A percentile compares a stretch with the other conserved stretches of the same genome.
Conservation (phyloP, 2,888 invertebrate genomes). For the Caenorhabditis drosophilae region DNA sequence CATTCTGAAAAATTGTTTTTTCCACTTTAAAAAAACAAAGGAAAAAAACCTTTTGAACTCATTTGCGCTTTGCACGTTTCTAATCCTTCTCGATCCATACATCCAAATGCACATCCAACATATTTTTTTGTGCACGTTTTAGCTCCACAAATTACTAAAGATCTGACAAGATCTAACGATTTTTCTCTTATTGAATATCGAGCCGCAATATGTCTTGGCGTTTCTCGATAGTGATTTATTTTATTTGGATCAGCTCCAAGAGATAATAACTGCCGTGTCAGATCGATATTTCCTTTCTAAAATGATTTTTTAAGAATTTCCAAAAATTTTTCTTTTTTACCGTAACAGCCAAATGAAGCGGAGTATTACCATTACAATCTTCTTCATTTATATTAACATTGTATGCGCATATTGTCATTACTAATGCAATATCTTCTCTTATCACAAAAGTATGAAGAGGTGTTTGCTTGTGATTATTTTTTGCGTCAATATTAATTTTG, state of each 20-base stretch:
- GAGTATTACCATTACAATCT: slow-evolving; percentile 69
- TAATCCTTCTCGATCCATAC: slow-evolving; percentile 47
- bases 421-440: slow-evolving; percentile 53
- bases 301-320: neutral
- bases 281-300: slow-evolving; percentile 58
- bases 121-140: slow-evolving; percentile 52
- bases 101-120: slow-evolving; percentile 62
- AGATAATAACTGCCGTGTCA: slow-evolving; percentile 70
- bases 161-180: slow-evolving; percentile 35
- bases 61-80: slow-evolving; percentile 24
- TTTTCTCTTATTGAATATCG: slow-evolving; percentile 52
- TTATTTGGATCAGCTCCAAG: slow-evolving; percentile 71
- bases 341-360: slow-evolving; percentile 70
- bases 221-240: slow-evolving; percentile 68
- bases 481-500: slow-evolving; percentile 68
- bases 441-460: slow-evolving; percentile 69
- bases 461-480: slow-evolving; percentile 70
- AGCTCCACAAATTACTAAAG: slow-evolving; percentile 61
- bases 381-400: slow-evolving; percentile 68
- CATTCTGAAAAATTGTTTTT: no score
- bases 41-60: no score
- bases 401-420: slow-evolving; percentile 42
- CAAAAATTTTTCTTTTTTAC: slow-evolving; percentile 12
- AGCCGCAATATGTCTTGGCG: slow-evolving; percentile 71
- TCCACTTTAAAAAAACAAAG: no score